Percentiles rank a stretch among this genome's conserved stretches.
These are phyloP conservation scores for Calameuta idolon DNA, from an alignment of 2,888 invertebrate species.

Conservation along the genomic window DNA sequence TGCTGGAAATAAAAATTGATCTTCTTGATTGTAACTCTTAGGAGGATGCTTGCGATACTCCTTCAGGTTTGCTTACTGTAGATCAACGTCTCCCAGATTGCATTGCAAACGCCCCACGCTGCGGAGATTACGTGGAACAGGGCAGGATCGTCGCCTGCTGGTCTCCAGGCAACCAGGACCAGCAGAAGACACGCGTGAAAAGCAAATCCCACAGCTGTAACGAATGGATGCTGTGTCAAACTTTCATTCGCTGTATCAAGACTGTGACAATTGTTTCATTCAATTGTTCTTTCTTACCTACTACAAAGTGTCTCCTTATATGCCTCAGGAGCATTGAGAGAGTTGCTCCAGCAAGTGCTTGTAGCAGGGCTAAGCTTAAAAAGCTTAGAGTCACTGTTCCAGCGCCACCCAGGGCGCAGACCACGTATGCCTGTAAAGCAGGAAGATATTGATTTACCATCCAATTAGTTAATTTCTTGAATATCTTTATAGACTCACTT, in stretches of 20 bases:
- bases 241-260: background rate
- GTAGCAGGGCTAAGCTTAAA: slow-evolving; percentile 79
- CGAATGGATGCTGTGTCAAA: slow-evolving; percentile 7
- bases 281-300: slow-evolving; percentile 68
- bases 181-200: slow-evolving; percentile 84
- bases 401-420: slow-evolving; percentile 82
- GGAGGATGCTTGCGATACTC: background rate
- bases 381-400: slow-evolving; percentile 79
- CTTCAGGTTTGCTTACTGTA: slow-evolving; percentile 52
- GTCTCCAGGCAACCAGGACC: slow-evolving; percentile 83
- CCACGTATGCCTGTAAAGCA: slow-evolving; percentile 79
- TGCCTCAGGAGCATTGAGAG: slow-evolving; percentile 84
- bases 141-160: slow-evolving; percentile 83
- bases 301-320: slow-evolving; percentile 79
- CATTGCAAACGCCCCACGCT: slow-evolving; percentile 89
- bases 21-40: background rate
- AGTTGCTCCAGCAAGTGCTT: slow-evolving; percentile 82
- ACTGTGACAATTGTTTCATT: background rate
- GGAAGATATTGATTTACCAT: slow-evolving; percentile 10
- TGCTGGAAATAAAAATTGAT: slow-evolving; percentile 44
- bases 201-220: slow-evolving; percentile 80
- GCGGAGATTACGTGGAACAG: slow-evolving; percentile 86
- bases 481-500: slow-evolving; percentile 68
- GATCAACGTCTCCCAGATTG: slow-evolving; percentile 82
- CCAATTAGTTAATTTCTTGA: background rate